Conservation (phyloP, 2,888 invertebrate species). For the Coecobrya sp. region DNA sequence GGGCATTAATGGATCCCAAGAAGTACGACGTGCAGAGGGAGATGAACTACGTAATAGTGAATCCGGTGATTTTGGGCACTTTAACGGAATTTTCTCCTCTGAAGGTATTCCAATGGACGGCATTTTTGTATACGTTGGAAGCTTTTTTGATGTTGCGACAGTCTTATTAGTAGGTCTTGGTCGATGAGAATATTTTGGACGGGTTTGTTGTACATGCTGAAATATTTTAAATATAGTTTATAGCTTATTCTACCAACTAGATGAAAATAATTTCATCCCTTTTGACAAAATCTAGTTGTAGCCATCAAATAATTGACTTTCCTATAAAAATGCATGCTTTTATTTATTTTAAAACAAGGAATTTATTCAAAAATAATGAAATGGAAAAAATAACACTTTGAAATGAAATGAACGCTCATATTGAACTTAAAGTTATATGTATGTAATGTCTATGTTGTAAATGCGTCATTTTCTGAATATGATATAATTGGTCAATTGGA, state of each 20-base stretch:
- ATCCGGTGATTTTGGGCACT: constrained; percentile 79
- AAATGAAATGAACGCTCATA: too few species aligned
- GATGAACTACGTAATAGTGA: constrained; percentile 72
- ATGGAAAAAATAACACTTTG: too few species aligned
- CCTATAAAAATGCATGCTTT: too few species aligned
- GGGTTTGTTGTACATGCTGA: constrained; percentile 88
- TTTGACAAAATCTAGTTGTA: too few species aligned
- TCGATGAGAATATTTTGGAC: constrained; percentile 90
- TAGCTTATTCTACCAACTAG: too few species aligned
- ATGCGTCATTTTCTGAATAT: too few species aligned
- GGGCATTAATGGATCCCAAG: constrained; percentile 84
- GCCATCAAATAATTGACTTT: neutral
- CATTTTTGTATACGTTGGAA: constrained; percentile 79
- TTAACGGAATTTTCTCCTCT: constrained; percentile 71
- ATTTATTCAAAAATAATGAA: too few species aligned
- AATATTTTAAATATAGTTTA: neutral
- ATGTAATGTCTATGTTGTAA: too few species aligned
- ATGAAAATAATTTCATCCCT: too few species aligned
- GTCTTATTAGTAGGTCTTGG: constrained; percentile 86
- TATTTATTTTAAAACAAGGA: too few species aligned
- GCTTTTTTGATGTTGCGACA: constrained; percentile 80
- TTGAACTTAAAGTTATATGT: too few species aligned
- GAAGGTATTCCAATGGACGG: constrained; percentile 66
- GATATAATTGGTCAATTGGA: too few species aligned
- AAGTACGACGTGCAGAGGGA: constrained; percentile 76